Conservation (phyloP, 2,113 vertebrate genomes). For the Platysteira castanea region DNA sequence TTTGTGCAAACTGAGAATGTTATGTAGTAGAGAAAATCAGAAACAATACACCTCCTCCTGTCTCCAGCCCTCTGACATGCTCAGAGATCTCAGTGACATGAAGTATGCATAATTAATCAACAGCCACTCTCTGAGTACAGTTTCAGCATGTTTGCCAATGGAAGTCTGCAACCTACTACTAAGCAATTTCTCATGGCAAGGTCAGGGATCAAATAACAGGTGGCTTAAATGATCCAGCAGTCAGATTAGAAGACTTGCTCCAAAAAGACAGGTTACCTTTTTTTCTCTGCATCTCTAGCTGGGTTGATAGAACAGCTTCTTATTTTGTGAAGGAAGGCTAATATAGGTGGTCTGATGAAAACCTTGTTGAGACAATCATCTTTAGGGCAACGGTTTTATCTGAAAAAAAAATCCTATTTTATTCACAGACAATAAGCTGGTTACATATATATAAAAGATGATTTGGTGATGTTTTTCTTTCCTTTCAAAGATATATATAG, state of each 20-base stretch:
- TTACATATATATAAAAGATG: not conserved
- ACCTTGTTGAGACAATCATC: not conserved
- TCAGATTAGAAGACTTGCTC: not conserved
- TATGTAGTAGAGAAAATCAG: conserved; percentile 18
- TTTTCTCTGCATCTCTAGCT: not conserved
- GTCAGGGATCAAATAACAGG: conserved; percentile 56
- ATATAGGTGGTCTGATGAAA: not conserved
- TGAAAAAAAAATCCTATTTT: not conserved
- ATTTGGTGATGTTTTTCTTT: not conserved
- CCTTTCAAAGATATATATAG: not conserved
- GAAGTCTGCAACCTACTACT: conserved; percentile 36
- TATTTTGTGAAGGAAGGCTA: not conserved
- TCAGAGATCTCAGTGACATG: conserved; percentile 31
- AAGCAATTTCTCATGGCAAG: conserved; percentile 54
- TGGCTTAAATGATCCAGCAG: conserved; percentile 46
- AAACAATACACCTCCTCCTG: not conserved
- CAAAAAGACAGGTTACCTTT: not conserved
- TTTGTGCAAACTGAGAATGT: not conserved
- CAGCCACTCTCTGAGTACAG: conserved; percentile 25
- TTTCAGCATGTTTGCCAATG: conserved; percentile 45
- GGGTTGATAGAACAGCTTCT: not conserved
- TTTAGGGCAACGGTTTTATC: not conserved
- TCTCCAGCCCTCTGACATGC: not conserved
- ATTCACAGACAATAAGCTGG: not conserved
- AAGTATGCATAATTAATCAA: conserved; percentile 63